Evolutionary conservation across 1,140 invertebrate species (phyloP), one percentile per base, ranked within the genome.

Genomic region (Apis florea): DNA sequence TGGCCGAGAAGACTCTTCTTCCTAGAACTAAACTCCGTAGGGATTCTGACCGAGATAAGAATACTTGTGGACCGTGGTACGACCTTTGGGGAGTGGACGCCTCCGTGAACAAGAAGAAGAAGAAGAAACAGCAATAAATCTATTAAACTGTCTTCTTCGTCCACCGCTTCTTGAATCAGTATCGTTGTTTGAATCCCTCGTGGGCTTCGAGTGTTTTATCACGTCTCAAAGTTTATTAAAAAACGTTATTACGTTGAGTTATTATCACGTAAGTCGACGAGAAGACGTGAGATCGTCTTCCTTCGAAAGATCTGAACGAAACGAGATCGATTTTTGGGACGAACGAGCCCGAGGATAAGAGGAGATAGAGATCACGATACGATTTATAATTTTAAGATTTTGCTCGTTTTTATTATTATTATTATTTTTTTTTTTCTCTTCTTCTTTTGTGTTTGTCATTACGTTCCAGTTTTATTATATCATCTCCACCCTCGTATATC

Each of bases 61-160:
- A 96, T 85, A 96, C 96, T 80, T 97, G 97, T 90, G 97, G 97
- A 1, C 97, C 97, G 0, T 98, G 97, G 97, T 98, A 97, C 89
- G 97, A 97, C 92, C 95, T 97, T 59, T 97, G 97, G 97, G 96
- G 96, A 1, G 91, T 94, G n/a, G 95, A 95, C 85, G 90, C 93
- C 24, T 95, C 94, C 10, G 94, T 94, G 63, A 93, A 94, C 82
- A 95, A 92, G 74, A 93, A 93, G 79, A 93, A 94, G 82, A 91
- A 92, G 74, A 92, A 92, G 84, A 90, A 92, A 78, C 89, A 89
- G 56, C 77, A 80, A 49, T 87, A 92, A 91, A 86, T 83, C 40
- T 80, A 53, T 71, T n/a, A 51, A 70, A 63, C 21, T 71, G 26
- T 54, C 49, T 19, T 53, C 26, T 49, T 53, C 17, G 49, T n/a